These are phyloP conservation scores for Prietella phreatophila DNA, from an alignment of 2,113 vertebrate species.

Conservation along the genomic window DNA sequence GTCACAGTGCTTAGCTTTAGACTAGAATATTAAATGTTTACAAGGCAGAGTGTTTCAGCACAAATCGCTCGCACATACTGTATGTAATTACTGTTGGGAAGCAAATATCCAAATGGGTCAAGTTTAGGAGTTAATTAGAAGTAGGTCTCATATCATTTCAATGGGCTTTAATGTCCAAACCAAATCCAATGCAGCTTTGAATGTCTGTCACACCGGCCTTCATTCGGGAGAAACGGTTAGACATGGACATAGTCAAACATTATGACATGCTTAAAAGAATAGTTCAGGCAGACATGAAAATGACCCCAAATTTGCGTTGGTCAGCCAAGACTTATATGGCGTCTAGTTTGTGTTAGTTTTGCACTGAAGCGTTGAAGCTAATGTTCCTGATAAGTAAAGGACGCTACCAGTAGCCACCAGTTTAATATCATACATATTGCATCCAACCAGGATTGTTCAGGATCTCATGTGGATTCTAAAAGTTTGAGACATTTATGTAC, in stretches of 20 bases:
- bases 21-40: conserved; percentile 33
- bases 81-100: not conserved
- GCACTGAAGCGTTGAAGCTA: not conserved
- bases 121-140: not conserved
- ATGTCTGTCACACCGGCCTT: conserved; percentile 59
- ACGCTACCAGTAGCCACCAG: not conserved
- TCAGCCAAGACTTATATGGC: not conserved
- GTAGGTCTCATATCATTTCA: not conserved
- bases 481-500: not conserved
- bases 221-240: not conserved
- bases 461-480: not conserved
- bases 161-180: conserved; percentile 58
- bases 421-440: not conserved
- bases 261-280: conserved; percentile 20
- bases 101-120: not conserved
- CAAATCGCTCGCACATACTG: conserved; percentile 23
- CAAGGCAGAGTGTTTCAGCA: conserved; percentile 26
- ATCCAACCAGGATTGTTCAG: not conserved
- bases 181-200: conserved; percentile 43
- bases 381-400: not conserved
- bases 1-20: conserved; percentile 15
- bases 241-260: conserved; percentile 4
- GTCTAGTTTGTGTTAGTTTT: not conserved
- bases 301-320: not conserved
- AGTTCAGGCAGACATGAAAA: not conserved